Base-by-base conservation (phyloP, 2,888 invertebrate species). In the Apamea epomidion region DNA sequence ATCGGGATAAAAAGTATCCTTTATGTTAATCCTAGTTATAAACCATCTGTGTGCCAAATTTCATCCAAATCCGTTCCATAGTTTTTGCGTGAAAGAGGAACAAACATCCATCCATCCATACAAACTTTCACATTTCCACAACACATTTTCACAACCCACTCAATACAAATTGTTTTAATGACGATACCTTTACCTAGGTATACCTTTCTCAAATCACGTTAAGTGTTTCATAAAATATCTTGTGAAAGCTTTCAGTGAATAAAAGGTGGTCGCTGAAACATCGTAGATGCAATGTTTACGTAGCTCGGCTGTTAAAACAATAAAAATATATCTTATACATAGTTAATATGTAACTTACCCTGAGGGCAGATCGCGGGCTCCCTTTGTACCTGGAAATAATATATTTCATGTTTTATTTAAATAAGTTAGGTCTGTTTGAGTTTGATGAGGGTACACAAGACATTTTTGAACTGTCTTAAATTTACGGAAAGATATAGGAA, bases 371-470 rank as follows among this genome's bases (percentile, higher is more conserved):
- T 84, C 84, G 81, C 83, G 81, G 85, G 72, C 64, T 88, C 74
- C 81, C 84, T 86, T 87, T 88, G 86, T 90, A 90, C 90, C 89
- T 89, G 89, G 76, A 90, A 89, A 88, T 90, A 58, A 58, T 25
- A 58, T 58, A 58, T 25, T 58, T 58, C 25, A 83, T 88, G 79
- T 83, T 58, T 58, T n/a, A 58, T 58, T 58, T 83, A 90, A 89
- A 85, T 87, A 87, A 90, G 79, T 90, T 89, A 88, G 76, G 74
- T 85, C 82, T 85, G 75, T 72, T 83, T 78, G 81, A 74, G 79
- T 86, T 82, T 89, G 84, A 87, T 83, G 79, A 89, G 76, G 83
- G 81, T 81, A 80, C 70, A 76, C 77, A 78, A 80, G 69, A 83
- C 73, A 82, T 83, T 76, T 88, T 84, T 80, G 71, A 86, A 77